Conservation (phyloP, 2,113 vertebrate genomes). For the Delphinus delphis region DNA sequence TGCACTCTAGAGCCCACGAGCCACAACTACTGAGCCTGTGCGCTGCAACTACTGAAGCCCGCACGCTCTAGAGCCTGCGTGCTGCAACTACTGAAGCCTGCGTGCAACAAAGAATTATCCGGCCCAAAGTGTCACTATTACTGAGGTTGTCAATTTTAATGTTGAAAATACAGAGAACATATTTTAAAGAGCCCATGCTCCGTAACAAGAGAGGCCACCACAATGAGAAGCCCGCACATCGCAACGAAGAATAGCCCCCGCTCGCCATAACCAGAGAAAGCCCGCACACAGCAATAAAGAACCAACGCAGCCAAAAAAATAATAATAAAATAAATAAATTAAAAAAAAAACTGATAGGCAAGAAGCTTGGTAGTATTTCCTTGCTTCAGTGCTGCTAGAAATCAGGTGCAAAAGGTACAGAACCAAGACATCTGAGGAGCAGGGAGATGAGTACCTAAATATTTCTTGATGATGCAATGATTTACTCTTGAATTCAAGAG, state of each 20-base stretch:
- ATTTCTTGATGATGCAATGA: background rate
- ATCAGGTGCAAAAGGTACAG: background rate
- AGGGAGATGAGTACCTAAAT: background rate
- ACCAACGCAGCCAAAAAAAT: background rate
- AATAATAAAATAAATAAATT: background rate
- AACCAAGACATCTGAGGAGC: background rate
- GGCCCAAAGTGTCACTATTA: background rate
- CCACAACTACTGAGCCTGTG: too few relatives aligned
- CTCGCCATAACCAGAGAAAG: too few relatives aligned
- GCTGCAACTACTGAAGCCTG: too few relatives aligned
- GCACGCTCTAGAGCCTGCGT: too few relatives aligned
- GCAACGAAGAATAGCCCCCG: too few relatives aligned
- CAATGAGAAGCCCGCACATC: too few relatives aligned
- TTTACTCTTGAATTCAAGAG: background rate
- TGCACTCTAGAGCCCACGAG: too few relatives aligned
- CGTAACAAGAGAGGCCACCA: too few relatives aligned
- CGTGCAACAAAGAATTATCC: background rate
- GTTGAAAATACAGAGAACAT: conserved; percentile 23
- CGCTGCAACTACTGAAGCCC: too few relatives aligned
- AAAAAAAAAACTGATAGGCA: background rate
- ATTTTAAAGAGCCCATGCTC: too few relatives aligned
- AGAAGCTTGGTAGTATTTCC: background rate
- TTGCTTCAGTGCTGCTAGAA: background rate
- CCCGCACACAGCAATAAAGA: background rate
- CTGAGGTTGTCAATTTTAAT: conserved; percentile 35